Base-by-base conservation (phyloP, 2,888 invertebrate genomes). In the Monopis laevigella region DNA sequence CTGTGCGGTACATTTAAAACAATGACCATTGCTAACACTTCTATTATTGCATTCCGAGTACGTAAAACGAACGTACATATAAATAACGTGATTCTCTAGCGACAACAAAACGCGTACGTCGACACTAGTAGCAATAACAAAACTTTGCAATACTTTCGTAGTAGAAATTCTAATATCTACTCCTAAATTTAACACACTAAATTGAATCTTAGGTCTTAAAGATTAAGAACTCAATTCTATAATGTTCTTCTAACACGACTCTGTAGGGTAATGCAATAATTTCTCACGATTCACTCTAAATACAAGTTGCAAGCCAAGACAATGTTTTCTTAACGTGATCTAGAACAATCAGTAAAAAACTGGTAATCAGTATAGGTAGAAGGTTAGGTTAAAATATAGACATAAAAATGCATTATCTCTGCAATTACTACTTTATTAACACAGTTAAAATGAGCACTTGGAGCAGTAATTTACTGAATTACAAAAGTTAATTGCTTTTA, bases 281-380 rank as follows among this genome's bases (percentile, higher is more conserved):
- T 65, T 65, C 65, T 56, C 65, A 65, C 65, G 65, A 63, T 59
- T 59, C 47, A 55, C 51, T 59, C 54, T 52, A 50, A 13, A 50
- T 41, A 45, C 45, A 21, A 19, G 19, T 30, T 36, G 27, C 14
- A 30, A 24, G 46, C 39, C 47, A 19, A 44, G 55, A 50, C 55
- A 51, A 56, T 58, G 54, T 56, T 59, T 59, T 57, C 14, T 45
- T 44, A 48, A 51, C 56, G 50, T 56, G 59, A 55, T 59, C 58
- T 57, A 58, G 57, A 60, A 59, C 56, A 44, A 56, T 55, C 51
- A 49, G 56, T 54, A 49, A 56, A 56, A 58, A 41, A 13, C n/a
- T 10, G n/a, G n/a, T n/a, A 17, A 32, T 2, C 11, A 17, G 7
- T 32, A 32, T 32, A 10, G 32, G 24, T 21, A 21, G 24, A n/a